Evolutionary conservation across 2,113 vertebrate species (phyloP), one percentile per base, ranked within the genome.

Genomic region (Amphiprion percula): DNA sequence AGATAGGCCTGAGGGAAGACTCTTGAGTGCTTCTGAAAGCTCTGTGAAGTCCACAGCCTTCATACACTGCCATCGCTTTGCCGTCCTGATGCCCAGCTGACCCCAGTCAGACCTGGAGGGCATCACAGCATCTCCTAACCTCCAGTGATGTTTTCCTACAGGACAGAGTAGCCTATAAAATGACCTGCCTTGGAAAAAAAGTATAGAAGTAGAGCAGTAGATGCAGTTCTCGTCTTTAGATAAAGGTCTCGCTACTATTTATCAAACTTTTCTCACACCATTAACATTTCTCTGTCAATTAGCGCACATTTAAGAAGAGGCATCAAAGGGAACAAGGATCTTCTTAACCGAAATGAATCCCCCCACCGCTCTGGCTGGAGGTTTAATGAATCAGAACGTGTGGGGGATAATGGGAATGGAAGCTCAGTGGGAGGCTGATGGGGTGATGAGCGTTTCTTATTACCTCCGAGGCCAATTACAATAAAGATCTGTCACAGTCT

Each of bases 361-460:
- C 50, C 76, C 56, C 68, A 44, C 62, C 21, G 8, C 74, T 70
- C 73, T 53, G 77, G 84, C 85, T 56, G 55, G 73, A 84, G 77
- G 83, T 79, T 89, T 88, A 91, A 90, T 93, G 88, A 93, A 90
- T 84, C 50, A 73, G 77, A 89, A 90, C 76, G n/a, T 73, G 81
- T 49, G 17, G 77, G 21, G 56, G 80, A 82, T 90, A 87, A 88
- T 83, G 72, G 82, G 50, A 83, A 79, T 2, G 80, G 79, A 77
- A 69, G 64, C 74, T 56, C 44, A n/a, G 77, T 37, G 65, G 82
- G 81, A 79, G 74, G 83, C 71, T 58, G 70, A 85, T 65, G 64
- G 49, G 69, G 65, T 74, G 84, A 89, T 88, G 80, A 88, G 77
- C 30, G 41, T 59, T 83, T 84, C 84, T 80, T 87, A 85, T 88